Evolutionary conservation across 2,113 vertebrate species (phyloP), one percentile per base, ranked within the genome.

Genomic region (Lampris incognitus): DNA sequence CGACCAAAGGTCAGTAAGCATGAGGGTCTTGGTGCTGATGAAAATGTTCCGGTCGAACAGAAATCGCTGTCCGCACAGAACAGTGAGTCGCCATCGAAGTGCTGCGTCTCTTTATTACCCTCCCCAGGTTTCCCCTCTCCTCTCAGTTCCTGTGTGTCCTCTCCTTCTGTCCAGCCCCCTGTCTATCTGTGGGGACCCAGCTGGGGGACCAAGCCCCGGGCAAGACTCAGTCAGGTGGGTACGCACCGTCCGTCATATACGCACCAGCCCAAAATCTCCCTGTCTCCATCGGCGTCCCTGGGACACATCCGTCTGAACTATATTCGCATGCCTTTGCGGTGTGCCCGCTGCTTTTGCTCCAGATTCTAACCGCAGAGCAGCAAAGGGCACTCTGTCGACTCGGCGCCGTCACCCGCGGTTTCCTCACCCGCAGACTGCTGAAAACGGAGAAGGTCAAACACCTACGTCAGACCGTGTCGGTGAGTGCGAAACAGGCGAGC

Each of bases 381-480:
- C 95, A 96, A 81, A 89, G 85, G 86, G 95, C 95, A 10, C 94
- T 97, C 0, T 93, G 89, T 82, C 96, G 94, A 83, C 87, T 98
- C 69, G 94, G 94, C 42, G 96, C 97, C 44, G 85, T 97, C 61
- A 94, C 93, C 66, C 97, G 95, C 2, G 98, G 98, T 1, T 99
- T 98, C 91, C 96, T 99, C 38, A 96, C 94, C 50, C 97, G 98
- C 37, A 94, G 95, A 39, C 93, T 99, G 1, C 94, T 99, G 83
- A 94, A 95, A 87, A 98, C 96, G 1, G 97, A 97, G 78, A 99
- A 98, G 75, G 86, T 99, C 81, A 97, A 96, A 82, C 93, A 98
- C 44, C 95, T 99, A 57, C 93, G 90, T 39, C 97, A 99, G 87
- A 99, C 97, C 13, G 90, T 99, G 0, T 92, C 93, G 92, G 97